Percentiles rank a stretch among this genome's conserved stretches.
Conservation (phyloP, 2,888 invertebrate species). For the Ditula angustiorana region DNA sequence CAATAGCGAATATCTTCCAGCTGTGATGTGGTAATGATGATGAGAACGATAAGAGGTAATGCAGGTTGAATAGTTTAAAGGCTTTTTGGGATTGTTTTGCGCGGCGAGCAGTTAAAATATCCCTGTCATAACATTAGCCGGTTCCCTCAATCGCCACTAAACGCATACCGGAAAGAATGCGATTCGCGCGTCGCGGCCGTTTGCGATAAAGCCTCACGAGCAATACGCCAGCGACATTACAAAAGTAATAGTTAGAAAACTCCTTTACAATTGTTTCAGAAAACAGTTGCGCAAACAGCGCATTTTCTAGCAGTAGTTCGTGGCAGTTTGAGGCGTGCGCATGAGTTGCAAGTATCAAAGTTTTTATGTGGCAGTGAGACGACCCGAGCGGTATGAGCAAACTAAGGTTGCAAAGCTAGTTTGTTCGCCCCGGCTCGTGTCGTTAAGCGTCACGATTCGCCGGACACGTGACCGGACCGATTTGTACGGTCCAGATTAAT, state of each 20-base stretch:
- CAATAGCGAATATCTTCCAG: no score
- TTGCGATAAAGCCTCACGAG: constrained; percentile 30
- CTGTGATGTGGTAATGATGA: no score
- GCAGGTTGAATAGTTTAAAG: no score
- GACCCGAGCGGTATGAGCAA: constrained; percentile 86
- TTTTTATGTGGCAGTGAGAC: constrained; percentile 52
- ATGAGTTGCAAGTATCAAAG: constrained; percentile 48
- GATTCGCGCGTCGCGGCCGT: constrained; percentile 26
- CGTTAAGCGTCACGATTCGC: constrained; percentile 64
- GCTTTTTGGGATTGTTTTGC: no score
- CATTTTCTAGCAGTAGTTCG: constrained; percentile 67
- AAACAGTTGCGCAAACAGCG: constrained; percentile 81
- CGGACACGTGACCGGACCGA: constrained; percentile 24
- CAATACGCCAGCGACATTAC: constrained; percentile 63
- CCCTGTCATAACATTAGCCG: constrained; percentile 5
- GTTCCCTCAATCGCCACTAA: not conserved
- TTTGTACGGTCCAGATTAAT: constrained; percentile 13
- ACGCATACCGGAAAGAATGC: constrained; percentile 29
- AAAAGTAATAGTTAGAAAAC: constrained; percentile 80
- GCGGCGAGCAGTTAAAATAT: not conserved
- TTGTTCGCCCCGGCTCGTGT: constrained; percentile 87
- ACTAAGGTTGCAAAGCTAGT: constrained; percentile 75
- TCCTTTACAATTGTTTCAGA: constrained; percentile 81
- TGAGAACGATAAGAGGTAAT: no score
- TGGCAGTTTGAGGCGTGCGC: constrained; percentile 50